phyloP scores from a whole-genome alignment of 2,888 invertebrate genomes.

The Cheilosia pagana region DNA sequence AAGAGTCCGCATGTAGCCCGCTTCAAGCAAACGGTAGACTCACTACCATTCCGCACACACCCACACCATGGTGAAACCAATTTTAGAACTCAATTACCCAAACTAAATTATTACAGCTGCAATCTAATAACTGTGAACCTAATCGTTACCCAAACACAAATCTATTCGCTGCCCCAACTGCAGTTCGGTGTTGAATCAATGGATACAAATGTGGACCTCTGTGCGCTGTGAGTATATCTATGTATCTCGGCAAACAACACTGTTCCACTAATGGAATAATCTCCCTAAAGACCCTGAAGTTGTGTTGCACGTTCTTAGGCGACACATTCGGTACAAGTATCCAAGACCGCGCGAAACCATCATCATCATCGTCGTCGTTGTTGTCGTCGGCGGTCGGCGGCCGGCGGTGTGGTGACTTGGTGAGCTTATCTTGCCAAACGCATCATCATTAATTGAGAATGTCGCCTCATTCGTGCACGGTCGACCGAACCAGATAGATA shows the following conservation, averaged over 20 bases:
- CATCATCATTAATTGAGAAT: slow-evolving; percentile 75
- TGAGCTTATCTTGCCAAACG: slow-evolving; percentile 70
- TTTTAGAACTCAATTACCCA: slow-evolving; percentile 74
- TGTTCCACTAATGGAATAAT: slow-evolving; percentile 73
- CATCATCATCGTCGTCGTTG: slow-evolving; percentile 23
- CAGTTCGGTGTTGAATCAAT: slow-evolving; percentile 53
- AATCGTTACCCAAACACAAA: slow-evolving; percentile 74
- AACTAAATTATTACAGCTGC: slow-evolving; percentile 75
- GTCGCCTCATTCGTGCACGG: slow-evolving; percentile 73
- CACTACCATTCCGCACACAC: slow-evolving; percentile 6
- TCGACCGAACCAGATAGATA: slow-evolving; percentile 70
- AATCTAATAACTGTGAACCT: slow-evolving; percentile 75
- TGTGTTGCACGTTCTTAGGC: slow-evolving; percentile 58
- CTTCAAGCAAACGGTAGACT: slow-evolving; percentile 37
- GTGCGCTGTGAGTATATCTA: slow-evolving; percentile 50
- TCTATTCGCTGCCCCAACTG: slow-evolving; percentile 40
- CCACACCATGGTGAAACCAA: slow-evolving; percentile 33
- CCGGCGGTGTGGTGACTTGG: slow-evolving; percentile 56
- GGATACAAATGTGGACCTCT: slow-evolving; percentile 50
- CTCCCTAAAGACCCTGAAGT: slow-evolving; percentile 73
- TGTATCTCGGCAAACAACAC: slow-evolving; percentile 63
- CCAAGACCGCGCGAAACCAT: slow-evolving; percentile 52
- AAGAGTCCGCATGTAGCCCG: slow-evolving; percentile 8
- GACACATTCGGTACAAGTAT: slow-evolving; percentile 52
- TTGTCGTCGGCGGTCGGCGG: slow-evolving; percentile 19